Conservation (phyloP, 2,888 invertebrate genomes). For the Resseliella maxima region DNA sequence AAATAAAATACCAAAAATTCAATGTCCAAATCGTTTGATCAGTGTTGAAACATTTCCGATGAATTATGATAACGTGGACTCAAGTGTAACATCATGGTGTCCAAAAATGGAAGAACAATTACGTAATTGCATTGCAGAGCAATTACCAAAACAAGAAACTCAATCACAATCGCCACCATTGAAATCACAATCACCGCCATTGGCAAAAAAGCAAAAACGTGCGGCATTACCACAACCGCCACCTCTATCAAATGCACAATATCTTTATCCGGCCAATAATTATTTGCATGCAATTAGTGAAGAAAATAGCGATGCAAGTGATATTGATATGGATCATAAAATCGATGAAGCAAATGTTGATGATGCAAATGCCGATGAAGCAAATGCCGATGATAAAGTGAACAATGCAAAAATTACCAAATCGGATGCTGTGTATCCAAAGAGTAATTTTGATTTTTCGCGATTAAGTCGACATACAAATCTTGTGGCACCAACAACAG, state of each 20-base stretch:
- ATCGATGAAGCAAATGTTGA: conserved; percentile 70
- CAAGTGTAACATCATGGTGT: neutral
- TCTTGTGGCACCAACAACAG: conserved; percentile 63
- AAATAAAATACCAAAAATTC: neutral
- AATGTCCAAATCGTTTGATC: conserved; percentile 2
- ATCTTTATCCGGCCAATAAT: neutral
- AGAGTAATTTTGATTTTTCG: conserved; percentile 65
- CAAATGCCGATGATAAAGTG: conserved; percentile 69
- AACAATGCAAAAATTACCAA: conserved; percentile 64
- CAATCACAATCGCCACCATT: neutral
- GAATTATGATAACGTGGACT: neutral
- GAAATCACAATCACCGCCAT: neutral
- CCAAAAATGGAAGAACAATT: neutral
- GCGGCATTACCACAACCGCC: neutral
- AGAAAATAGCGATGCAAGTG: conserved; percentile 77
- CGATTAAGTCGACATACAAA: conserved; percentile 62
- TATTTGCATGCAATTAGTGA: conserved; percentile 82
- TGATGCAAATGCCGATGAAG: conserved; percentile 67
- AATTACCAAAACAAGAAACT: neutral
- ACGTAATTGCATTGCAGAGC: neutral
- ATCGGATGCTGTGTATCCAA: conserved; percentile 67
- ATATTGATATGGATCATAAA: conserved; percentile 70
- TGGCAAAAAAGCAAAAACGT: neutral
- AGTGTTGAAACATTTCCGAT: neutral
- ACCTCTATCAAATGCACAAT: neutral